Base-by-base conservation (phyloP, 1,140 invertebrate genomes). In the Drosophila repletoides region DNA sequence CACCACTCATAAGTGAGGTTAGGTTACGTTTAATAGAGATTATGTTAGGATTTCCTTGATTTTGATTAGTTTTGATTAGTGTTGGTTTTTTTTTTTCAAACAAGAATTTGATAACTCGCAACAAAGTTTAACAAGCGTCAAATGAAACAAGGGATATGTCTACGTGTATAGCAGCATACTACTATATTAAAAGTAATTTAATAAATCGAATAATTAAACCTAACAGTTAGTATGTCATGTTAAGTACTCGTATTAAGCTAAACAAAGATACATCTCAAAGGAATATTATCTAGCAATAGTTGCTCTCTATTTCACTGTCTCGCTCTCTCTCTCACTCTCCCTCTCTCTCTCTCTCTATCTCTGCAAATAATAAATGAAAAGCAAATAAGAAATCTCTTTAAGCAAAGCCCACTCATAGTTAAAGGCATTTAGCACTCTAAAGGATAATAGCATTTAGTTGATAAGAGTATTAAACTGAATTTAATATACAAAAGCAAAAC, bases 121-220 rank as follows among this genome's bases (percentile, higher is more conserved):
- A 86, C 74, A 89, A 89, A 83, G 87, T 86, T 86, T 86, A 86
- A 86, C 80, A 86, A 86, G 80, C 80, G 80, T 89, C 75, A 89
- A 89, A 89, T 89, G 87, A 89, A 89, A 89, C 87, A 89, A 89
- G 87, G 87, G 87, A 89, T 87, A 87, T 72, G 86, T 83, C 76
- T 87, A 87, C 71, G 71, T 83, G 76, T 83, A 83, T 63, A 81
- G 68, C 53, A 81, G 72, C 59, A 76, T 73, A 79, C 58, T 72
- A 77, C 60, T 46, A 72, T 46, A 9, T 22, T 10, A 10, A 41
- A 56, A 38, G 43, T 64, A 79, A 60, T 59, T 56, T 72, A 28
- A 69, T 9, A 70, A 34, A 69, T 51, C 41, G 34, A 45, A 60
- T 72, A 72, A 64, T 58, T 80, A 76, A 68, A 38, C 33, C 17